phyloP scores from a whole-genome alignment of 2,797 vertebrate genomes.

The Agapornis canus region DNA sequence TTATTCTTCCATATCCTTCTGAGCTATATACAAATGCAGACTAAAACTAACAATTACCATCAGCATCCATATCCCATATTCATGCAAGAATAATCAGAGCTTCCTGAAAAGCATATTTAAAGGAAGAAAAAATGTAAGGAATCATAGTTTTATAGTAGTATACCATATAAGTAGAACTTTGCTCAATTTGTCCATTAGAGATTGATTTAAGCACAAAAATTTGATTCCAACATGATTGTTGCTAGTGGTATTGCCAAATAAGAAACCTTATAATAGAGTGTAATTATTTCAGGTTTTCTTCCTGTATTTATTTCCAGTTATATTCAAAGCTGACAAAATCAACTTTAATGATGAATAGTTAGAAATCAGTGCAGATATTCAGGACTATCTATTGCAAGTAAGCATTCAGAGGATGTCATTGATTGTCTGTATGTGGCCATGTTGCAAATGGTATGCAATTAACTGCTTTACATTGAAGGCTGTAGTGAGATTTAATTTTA shows the following conservation, averaged over 20 bases:
- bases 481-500: constrained; percentile 8
- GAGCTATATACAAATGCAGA: neutral
- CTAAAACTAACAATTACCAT: neutral
- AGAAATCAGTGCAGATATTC: neutral
- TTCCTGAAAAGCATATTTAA: neutral
- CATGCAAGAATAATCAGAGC: neutral
- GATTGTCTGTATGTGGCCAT: neutral
- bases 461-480: neutral
- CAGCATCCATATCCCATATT: neutral
- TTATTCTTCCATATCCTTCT: neutral
- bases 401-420: neutral
- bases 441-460: neutral
- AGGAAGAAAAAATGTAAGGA: neutral
- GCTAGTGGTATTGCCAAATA: neutral
- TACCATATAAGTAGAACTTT: neutral
- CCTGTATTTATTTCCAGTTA: neutral
- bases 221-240: neutral
- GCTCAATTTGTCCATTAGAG: neutral
- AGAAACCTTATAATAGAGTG: neutral
- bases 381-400: neutral
- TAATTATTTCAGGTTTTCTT: neutral
- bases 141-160: neutral
- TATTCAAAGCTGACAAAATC: neutral
- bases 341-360: neutral
- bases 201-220: neutral